Percentiles rank a stretch among this genome's conserved stretches.
Evolutionary conservation across 2,113 vertebrate genomes (phyloP).

Genomic region (Hydrochoerus hydrochaeris): DNA sequence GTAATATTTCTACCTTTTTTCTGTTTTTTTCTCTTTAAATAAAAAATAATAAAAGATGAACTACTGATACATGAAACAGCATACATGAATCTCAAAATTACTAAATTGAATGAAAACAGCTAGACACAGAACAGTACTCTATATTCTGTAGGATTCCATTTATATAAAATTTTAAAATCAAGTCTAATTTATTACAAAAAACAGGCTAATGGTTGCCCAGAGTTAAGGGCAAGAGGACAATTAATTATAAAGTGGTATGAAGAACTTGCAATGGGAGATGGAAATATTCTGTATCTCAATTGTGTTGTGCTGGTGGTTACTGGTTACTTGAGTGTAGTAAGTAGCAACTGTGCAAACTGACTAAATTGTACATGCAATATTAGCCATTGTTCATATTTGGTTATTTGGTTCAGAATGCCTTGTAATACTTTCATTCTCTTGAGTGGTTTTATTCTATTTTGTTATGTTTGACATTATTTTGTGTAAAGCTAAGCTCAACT

Average conservation of each 20-base stretch:
- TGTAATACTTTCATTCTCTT: no score
- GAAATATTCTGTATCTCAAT: slow-evolving; percentile 29
- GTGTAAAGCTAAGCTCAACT: no score
- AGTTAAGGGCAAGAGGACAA: neutral
- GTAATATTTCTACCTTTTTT: no score
- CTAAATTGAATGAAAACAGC: slow-evolving; percentile 14
- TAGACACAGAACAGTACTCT: neutral
- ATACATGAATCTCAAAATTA: slow-evolving; percentile 55
- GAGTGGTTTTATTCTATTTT: no score
- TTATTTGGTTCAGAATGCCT: no score
- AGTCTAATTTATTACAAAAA: slow-evolving; percentile 31
- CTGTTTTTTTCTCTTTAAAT: no score
- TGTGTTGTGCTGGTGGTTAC: neutral
- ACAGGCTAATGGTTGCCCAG: neutral
- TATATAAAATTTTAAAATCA: slow-evolving; percentile 43
- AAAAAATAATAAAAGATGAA: no score
- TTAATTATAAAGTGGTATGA: slow-evolving; percentile 20
- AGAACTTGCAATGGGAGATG: neutral
- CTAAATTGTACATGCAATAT: slow-evolving; percentile 27
- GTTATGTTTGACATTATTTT: no score
- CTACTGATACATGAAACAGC: neutral
- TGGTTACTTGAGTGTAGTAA: neutral
- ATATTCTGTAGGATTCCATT: slow-evolving; percentile 18
- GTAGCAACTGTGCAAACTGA: neutral
- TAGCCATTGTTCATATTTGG: no score